These are phyloP conservation scores for Caenorhabditis zanzibari DNA, from an alignment of 2,888 invertebrate genomes.

Conservation along the genomic window DNA sequence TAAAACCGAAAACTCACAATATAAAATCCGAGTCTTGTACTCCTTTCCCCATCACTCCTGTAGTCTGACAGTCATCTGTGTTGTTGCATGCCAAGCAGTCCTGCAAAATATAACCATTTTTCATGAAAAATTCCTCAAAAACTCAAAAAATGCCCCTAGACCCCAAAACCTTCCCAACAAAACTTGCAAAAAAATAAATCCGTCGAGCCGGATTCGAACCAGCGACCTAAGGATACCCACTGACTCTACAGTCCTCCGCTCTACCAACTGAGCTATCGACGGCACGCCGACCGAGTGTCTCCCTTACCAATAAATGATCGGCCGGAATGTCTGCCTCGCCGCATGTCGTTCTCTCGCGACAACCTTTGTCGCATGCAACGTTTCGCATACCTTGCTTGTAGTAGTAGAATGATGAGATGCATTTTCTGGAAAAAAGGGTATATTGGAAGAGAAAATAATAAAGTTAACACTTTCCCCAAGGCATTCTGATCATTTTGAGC, in stretches of 20 bases:
- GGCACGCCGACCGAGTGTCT: conserved; percentile 38
- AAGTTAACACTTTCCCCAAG: too few relatives aligned
- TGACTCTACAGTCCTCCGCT: conserved; percentile 72
- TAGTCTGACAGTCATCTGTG: conserved; percentile 84
- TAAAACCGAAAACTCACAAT: conserved; percentile 89
- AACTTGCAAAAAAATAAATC: conserved; percentile 64
- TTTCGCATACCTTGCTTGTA: conserved; percentile 67
- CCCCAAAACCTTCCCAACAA: neutral
- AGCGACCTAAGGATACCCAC: conserved; percentile 76
- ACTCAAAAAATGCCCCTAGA: too few relatives aligned
- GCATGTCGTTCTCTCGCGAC: conserved; percentile 89
- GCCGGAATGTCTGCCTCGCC: conserved; percentile 96
- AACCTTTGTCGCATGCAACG: conserved; percentile 81
- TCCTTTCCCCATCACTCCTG: conserved; percentile 86
- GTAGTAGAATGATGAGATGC: conserved; percentile 71
- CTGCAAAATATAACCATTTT: conserved; percentile 35
- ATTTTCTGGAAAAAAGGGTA: conserved; percentile 59
- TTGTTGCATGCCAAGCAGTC: conserved; percentile 67
- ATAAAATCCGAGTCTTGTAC: conserved; percentile 93
- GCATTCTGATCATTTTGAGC: too few relatives aligned
- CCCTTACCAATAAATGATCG: conserved; percentile 93
- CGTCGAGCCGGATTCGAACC: conserved; percentile 78
- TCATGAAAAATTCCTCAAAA: neutral
- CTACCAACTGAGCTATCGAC: conserved; percentile 75
- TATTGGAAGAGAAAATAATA: too few relatives aligned